These are phyloP conservation scores for Perizoma affinitatum DNA, from an alignment of 2,888 invertebrate species.

Conservation along the genomic window DNA sequence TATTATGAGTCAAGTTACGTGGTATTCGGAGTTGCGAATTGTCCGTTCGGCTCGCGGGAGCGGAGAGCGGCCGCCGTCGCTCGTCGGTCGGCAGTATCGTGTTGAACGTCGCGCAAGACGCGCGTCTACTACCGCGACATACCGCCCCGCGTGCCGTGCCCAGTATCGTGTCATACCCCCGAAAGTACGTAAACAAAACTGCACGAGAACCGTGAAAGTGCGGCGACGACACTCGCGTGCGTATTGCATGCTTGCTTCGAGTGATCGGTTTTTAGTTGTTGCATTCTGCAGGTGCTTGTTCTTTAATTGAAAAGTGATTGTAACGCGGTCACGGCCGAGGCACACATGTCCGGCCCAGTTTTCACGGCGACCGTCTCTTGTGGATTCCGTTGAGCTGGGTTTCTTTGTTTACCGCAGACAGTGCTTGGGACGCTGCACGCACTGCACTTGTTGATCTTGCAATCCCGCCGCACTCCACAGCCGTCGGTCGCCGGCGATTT, in stretches of 20 bases:
- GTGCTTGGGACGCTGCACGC: constrained; percentile 40
- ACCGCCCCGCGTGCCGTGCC: constrained; percentile 44
- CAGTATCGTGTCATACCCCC: constrained; percentile 65
- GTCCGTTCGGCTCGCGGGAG: constrained; percentile 38
- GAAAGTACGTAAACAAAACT: constrained; percentile 73
- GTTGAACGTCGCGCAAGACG: constrained; percentile 48
- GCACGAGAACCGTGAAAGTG: constrained; percentile 62
- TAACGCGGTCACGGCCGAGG: constrained; percentile 81
- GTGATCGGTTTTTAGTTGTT: constrained; percentile 68
- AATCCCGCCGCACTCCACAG: constrained; percentile 22
- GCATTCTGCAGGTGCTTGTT: constrained; percentile 79
- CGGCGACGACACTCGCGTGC: constrained; percentile 59
- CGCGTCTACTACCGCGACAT: constrained; percentile 45
- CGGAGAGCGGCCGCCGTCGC: constrained; percentile 32
- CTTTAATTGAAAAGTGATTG: constrained; percentile 84
- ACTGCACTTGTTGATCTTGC: constrained; percentile 64
- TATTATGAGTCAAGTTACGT: constrained; percentile 80
- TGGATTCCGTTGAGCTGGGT: constrained; percentile 65
- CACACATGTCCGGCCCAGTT: constrained; percentile 83
- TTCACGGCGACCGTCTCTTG: constrained; percentile 72
- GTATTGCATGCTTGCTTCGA: constrained; percentile 56
- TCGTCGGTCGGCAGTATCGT: constrained; percentile 52
- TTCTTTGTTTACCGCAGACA: constrained; percentile 72
- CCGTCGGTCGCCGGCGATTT: constrained; percentile 24
- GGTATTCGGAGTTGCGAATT: constrained; percentile 70